phyloP scores from a whole-genome alignment of 2,113 vertebrate genomes.

The Heloderma charlesbogerti region DNA sequence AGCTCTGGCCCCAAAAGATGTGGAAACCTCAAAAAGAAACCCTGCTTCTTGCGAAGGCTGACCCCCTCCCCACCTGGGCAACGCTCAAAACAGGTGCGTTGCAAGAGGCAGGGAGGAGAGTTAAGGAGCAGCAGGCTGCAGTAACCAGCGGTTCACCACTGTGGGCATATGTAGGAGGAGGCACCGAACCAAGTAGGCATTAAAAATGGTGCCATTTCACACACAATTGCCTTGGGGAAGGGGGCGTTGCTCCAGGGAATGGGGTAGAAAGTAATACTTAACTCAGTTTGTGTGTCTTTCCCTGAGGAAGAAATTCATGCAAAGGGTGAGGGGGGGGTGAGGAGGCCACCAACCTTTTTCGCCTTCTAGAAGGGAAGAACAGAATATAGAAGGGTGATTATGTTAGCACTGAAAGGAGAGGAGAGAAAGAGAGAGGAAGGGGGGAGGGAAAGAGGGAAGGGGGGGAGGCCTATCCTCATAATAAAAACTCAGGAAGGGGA shows the following conservation, averaged over 20 bases:
- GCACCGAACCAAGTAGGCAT: neutral
- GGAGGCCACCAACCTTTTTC: constrained; percentile 74
- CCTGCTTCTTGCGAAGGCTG: neutral
- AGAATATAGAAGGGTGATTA: constrained; percentile 47
- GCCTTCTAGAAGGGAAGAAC: constrained; percentile 74
- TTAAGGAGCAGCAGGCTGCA: too few relatives aligned
- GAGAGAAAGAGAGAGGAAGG: constrained; percentile 28
- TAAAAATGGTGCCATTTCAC: neutral
- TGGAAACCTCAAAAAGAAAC: neutral
- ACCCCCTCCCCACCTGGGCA: neutral
- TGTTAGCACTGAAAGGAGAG: neutral
- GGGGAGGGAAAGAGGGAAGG: neutral
- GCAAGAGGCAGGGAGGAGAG: too few relatives aligned
- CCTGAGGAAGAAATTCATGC: constrained; percentile 28
- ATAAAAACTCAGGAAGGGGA: neutral
- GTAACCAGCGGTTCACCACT: neutral
- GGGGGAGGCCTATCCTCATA: constrained; percentile 3
- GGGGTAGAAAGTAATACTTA: constrained; percentile 63
- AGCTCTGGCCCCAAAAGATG: constrained; percentile 49
- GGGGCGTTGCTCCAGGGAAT: neutral
- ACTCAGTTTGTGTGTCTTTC: constrained; percentile 49
- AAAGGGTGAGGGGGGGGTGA: constrained; percentile 16
- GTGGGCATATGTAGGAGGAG: neutral
- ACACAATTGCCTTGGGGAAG: constrained; percentile 7
- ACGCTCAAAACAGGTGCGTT: neutral